These are phyloP conservation scores for Gymnocypris eckloni DNA, from an alignment of 2,797 vertebrate genomes.

Conservation along the genomic window DNA sequence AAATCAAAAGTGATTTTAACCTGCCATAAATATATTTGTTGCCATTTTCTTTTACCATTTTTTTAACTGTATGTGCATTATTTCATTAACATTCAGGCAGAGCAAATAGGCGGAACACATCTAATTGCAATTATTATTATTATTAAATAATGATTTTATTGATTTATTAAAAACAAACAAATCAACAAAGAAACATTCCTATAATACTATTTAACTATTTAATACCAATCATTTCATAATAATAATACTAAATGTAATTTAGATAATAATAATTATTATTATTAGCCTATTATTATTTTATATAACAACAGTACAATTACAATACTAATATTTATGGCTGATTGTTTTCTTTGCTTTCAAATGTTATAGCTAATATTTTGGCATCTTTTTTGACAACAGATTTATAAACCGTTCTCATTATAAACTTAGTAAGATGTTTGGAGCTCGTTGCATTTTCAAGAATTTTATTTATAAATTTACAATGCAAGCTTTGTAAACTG, in stretches of 20 bases:
- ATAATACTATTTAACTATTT: background rate
- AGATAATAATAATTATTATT: background rate
- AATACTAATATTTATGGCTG: background rate
- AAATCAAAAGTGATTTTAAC: background rate
- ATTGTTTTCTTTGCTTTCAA: background rate
- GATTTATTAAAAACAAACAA: background rate
- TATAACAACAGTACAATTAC: background rate
- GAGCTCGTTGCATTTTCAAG: too few relatives aligned
- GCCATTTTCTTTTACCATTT: too few relatives aligned
- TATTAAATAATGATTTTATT: too few relatives aligned
- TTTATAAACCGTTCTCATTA: background rate
- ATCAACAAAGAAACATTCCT: background rate
- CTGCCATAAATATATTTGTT: too few relatives aligned
- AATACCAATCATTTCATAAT: background rate
- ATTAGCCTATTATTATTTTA: background rate
- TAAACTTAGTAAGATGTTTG: background rate
- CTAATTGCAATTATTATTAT: too few relatives aligned
- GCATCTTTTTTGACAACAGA: background rate
- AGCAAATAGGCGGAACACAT: too few relatives aligned
- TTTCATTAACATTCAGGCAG: too few relatives aligned
- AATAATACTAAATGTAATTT: background rate
- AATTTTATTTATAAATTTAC: too few relatives aligned
- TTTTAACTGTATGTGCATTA: background rate
- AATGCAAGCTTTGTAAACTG: background rate
- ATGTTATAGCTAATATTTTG: background rate